Conservation (phyloP, 2,113 vertebrate species). For the Sceloporus undulatus region DNA sequence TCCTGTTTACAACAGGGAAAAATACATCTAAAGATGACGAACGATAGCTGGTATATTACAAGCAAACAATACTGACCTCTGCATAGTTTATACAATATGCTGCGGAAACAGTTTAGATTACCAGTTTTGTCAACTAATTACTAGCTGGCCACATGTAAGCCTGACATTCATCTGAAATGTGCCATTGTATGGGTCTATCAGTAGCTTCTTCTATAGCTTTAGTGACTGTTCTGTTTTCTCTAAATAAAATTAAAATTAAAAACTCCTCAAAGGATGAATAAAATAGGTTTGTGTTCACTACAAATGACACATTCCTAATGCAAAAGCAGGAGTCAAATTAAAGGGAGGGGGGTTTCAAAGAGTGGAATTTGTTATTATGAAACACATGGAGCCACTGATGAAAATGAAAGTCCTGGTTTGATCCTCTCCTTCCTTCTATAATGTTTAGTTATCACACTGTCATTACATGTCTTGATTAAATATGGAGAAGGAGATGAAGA, state of each 20-base stretch:
- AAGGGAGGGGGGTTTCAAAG: background rate
- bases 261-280: conserved; percentile 72
- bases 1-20: conserved; percentile 89
- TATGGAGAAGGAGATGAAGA: background rate
- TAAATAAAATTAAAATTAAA: conserved; percentile 72
- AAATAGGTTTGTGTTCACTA: conserved; percentile 80
- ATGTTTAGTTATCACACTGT: too few species aligned
- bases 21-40: conserved; percentile 92
- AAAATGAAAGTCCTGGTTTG: conserved; percentile 26
- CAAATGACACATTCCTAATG: conserved; percentile 89
- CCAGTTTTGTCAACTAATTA: conserved; percentile 88
- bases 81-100: conserved; percentile 97
- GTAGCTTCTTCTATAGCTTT: conserved; percentile 81
- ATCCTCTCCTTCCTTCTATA: too few species aligned
- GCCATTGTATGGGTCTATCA: conserved; percentile 77
- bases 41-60: conserved; percentile 92
- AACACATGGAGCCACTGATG: background rate
- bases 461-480: background rate
- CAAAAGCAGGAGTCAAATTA: conserved; percentile 86
- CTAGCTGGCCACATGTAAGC: conserved; percentile 92
- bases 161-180: conserved; percentile 94
- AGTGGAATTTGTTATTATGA: background rate
- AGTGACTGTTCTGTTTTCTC: conserved; percentile 70
- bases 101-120: conserved; percentile 88
- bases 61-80: conserved; percentile 93